A percentile compares a stretch with the other conserved stretches of the same genome.
phyloP scores from a whole-genome alignment of 2,888 invertebrate species.

The Coenonympha arcania region DNA sequence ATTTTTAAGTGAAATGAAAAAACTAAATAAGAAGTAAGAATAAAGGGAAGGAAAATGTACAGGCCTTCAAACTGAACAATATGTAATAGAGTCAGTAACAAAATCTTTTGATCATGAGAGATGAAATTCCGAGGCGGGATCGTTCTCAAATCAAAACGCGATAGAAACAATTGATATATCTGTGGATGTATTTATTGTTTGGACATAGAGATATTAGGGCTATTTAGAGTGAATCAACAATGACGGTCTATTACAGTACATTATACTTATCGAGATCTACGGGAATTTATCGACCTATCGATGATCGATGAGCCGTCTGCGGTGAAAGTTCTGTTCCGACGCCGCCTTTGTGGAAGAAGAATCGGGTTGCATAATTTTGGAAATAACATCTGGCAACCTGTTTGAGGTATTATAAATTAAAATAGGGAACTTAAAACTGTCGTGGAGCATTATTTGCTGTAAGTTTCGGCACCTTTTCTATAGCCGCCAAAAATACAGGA shows the following conservation, averaged over 20 bases:
- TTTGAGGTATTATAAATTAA: too few species aligned
- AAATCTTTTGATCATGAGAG: too few species aligned
- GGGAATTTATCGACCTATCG: constrained; percentile 42
- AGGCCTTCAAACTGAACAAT: too few species aligned
- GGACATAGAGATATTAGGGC: constrained; percentile 13
- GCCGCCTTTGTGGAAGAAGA: constrained; percentile 2
- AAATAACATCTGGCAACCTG: too few species aligned
- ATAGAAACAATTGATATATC: not conserved
- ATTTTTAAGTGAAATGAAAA: too few species aligned
- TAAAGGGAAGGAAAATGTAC: too few species aligned
- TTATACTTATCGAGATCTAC: constrained; percentile 33
- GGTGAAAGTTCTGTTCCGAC: constrained; percentile 21
- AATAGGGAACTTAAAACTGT: too few species aligned
- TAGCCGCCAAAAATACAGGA: too few species aligned
- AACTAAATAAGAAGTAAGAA: too few species aligned
- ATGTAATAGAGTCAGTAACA: too few species aligned
- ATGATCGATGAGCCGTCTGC: constrained; percentile 43
- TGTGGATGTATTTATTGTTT: constrained; percentile 9
- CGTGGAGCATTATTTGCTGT: too few species aligned
- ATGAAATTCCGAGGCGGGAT: not conserved
- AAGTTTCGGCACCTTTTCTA: too few species aligned
- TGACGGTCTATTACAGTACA: constrained; percentile 17
- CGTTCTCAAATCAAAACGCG: constrained; percentile 6
- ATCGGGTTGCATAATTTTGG: constrained; percentile 1
- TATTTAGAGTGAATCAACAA: constrained; percentile 15